These are phyloP conservation scores for Tachycineta bicolor DNA, from an alignment of 2,113 vertebrate species.

Conservation along the genomic window DNA sequence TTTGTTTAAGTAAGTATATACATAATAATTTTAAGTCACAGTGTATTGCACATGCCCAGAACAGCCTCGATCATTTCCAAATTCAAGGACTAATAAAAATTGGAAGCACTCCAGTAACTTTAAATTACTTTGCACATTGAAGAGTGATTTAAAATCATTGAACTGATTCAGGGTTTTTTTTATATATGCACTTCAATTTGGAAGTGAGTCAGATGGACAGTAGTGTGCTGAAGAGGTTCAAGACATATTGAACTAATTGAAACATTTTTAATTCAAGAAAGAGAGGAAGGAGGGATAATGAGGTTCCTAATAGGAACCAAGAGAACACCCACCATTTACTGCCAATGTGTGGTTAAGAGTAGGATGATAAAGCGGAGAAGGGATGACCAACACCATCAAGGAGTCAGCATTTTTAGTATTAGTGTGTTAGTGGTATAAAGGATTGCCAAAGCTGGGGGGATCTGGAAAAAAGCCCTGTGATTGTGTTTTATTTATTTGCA, in stretches of 20 bases:
- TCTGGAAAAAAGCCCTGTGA: background rate
- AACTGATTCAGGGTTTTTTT: conserved; percentile 73
- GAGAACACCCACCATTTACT: background rate
- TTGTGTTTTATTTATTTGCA: background rate
- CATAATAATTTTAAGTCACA: conserved; percentile 74
- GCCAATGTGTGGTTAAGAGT: background rate
- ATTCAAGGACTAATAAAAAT: conserved; percentile 84
- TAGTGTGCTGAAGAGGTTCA: conserved; percentile 48
- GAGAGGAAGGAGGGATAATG: conserved; percentile 66
- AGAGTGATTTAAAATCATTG: conserved; percentile 83
- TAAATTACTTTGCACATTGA: conserved; percentile 81
- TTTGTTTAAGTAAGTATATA: background rate
- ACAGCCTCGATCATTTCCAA: conserved; percentile 75
- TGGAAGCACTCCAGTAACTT: conserved; percentile 83
- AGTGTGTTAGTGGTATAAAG: background rate
- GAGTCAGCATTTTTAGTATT: background rate
- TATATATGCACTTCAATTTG: conserved; percentile 78
- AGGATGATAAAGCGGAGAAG: background rate
- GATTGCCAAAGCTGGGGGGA: background rate
- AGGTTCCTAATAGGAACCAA: conserved; percentile 14
- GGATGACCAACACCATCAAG: background rate
- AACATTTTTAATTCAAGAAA: conserved; percentile 60
- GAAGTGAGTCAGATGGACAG: conserved; percentile 76
- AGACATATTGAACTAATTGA: conserved; percentile 67
- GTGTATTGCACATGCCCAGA: conserved; percentile 74